Evolutionary conservation across 2,113 vertebrate genomes (phyloP).

Genomic region (Monopterus albus): DNA sequence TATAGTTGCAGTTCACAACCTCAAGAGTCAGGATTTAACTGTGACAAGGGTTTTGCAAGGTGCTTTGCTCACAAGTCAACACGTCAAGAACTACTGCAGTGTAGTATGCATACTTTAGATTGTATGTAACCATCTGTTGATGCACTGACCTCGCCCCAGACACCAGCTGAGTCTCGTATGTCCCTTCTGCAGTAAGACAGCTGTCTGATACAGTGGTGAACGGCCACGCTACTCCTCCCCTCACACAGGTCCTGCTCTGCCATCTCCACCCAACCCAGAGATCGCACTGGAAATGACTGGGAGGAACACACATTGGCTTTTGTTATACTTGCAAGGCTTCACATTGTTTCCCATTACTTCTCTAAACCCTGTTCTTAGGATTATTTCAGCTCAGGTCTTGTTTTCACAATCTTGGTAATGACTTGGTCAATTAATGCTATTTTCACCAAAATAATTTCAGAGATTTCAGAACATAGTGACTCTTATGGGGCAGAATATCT

Average conservation of each 20-base stretch:
- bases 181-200: constrained; percentile 98
- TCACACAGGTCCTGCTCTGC: constrained; percentile 92
- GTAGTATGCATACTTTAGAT: neutral
- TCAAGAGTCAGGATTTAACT: neutral
- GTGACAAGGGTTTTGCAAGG: neutral
- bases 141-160: constrained; percentile 94
- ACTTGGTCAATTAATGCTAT: no score
- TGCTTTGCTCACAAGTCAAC: neutral
- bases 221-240: constrained; percentile 91
- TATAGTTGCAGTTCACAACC: neutral
- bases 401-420: no score
- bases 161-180: constrained; percentile 93
- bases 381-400: no score
- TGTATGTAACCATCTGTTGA: neutral
- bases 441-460: no score
- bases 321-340: neutral
- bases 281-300: constrained; percentile 93
- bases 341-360: neutral
- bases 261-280: constrained; percentile 98
- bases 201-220: constrained; percentile 96
- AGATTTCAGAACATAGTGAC: no score
- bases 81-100: neutral
- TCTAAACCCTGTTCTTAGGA: neutral
- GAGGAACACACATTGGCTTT: constrained; percentile 4
- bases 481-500: no score